phyloP scores from a whole-genome alignment of 2,113 vertebrate species.

The Amazona guildingii region DNA sequence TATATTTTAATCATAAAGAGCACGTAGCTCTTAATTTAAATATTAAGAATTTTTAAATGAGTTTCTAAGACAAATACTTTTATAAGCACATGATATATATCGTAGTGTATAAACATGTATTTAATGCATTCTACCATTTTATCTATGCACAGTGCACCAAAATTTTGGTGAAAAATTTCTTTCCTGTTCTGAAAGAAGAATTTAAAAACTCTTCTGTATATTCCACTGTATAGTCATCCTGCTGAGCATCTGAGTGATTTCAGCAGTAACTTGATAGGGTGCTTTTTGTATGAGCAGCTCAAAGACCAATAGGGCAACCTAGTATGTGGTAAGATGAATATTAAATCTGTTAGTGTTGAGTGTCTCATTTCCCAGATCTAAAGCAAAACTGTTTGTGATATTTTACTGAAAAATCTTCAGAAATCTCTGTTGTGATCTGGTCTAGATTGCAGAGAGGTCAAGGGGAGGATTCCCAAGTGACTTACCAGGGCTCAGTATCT shows the following conservation, averaged over 20 bases:
- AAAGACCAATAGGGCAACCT: background rate
- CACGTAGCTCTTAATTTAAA: background rate
- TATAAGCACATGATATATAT: background rate
- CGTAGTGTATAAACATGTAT: background rate
- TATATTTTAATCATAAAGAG: background rate
- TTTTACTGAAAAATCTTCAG: background rate
- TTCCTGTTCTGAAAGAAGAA: conserved; percentile 51
- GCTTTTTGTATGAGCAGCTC: background rate
- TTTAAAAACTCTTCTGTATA: conserved; percentile 8
- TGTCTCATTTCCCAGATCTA: conserved; percentile 50
- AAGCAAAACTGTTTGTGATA: background rate
- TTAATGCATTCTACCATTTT: background rate
- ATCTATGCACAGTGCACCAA: conserved; percentile 31
- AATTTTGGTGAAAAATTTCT: conserved; percentile 44
- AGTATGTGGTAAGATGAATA: conserved; percentile 20
- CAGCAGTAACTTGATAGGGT: conserved; percentile 54
- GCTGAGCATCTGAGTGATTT: conserved; percentile 45
- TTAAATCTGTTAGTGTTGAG: conserved; percentile 15
- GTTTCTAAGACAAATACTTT: background rate
- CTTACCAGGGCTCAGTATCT: background rate
- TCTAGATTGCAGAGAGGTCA: background rate
- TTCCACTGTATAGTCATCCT: conserved; percentile 1
- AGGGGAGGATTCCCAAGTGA: background rate
- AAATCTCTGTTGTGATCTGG: background rate
- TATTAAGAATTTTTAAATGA: background rate